phyloP scores from a whole-genome alignment of 2,113 vertebrate genomes.

The Urocynchramus pylzowi region DNA sequence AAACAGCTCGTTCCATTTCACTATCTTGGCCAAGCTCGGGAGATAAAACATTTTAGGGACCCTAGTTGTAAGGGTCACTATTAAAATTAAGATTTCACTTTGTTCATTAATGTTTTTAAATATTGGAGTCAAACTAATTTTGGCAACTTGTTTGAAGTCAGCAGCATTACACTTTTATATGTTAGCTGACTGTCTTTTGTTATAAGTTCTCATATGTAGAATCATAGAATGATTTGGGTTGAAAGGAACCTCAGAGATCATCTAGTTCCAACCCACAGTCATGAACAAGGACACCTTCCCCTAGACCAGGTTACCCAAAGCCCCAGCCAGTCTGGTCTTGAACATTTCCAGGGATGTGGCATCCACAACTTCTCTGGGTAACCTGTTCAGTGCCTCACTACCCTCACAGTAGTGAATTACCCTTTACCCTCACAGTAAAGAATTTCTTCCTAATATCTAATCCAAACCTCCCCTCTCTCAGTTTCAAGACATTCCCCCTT shows the following conservation, averaged over 20 bases:
- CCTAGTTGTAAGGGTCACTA: neutral
- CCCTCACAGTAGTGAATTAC: neutral
- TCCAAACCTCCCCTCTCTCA: neutral
- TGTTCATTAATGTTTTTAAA: neutral
- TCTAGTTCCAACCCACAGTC: neutral
- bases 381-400: neutral
- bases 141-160: neutral
- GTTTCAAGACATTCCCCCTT: neutral
- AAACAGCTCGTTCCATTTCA: neutral
- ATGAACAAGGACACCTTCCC: rapidly evolving
- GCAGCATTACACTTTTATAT: rapidly evolving
- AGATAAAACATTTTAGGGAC: neutral
- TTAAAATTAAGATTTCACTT: neutral
- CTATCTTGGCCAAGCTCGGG: neutral
- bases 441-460: neutral
- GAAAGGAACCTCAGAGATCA: neutral
- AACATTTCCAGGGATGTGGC: neutral
- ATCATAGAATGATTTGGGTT: neutral
- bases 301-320: neutral
- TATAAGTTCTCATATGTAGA: rapidly evolving
- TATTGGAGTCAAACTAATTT: neutral
- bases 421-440: neutral
- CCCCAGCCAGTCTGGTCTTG: neutral
- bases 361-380: neutral
- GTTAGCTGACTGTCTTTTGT: neutral